phyloP scores from a whole-genome alignment of 2,113 vertebrate genomes.

The Eulemur macaco region DNA sequence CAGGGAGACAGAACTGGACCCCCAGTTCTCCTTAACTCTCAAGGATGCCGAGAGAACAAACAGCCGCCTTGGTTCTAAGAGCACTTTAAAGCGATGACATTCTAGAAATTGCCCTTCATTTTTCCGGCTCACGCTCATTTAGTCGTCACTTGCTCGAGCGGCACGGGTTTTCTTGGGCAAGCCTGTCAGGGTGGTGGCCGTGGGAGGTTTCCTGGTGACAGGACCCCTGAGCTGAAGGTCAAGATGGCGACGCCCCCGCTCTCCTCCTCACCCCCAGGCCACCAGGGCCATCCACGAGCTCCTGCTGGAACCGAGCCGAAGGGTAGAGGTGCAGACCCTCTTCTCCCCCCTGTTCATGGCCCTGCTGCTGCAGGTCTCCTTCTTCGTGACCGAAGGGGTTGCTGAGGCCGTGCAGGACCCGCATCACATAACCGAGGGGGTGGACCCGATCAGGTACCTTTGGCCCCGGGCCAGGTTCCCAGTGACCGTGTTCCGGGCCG shows the following conservation, averaged over 20 bases:
- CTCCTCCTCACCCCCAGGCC: conserved; percentile 21
- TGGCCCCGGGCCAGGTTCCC: too few relatives aligned
- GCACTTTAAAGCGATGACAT: not conserved
- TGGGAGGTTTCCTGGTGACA: not conserved
- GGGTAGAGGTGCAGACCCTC: conserved; percentile 39
- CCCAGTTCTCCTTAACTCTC: not conserved
- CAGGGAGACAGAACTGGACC: not conserved
- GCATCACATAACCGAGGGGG: rapidly evolving
- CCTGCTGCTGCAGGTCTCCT: conserved; percentile 60
- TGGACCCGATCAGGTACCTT: conserved; percentile 56
- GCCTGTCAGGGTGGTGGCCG: rapidly evolving
- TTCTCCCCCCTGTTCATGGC: conserved; percentile 40
- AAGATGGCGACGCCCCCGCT: rapidly evolving
- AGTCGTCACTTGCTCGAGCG: not conserved
- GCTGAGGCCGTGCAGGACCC: rapidly evolving
- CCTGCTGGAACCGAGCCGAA: conserved; percentile 2
- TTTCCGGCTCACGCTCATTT: not conserved
- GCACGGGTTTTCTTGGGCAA: not conserved
- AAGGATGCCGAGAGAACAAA: not conserved
- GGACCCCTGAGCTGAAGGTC: rapidly evolving
- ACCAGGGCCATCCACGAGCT: conserved; percentile 58
- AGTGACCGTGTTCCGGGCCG: not conserved
- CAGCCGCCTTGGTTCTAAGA: not conserved
- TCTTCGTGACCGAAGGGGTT: not conserved
- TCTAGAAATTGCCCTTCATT: not conserved